Evolutionary conservation across 2,797 vertebrate genomes (phyloP), one percentile per base, ranked within the genome.

Genomic region (Sebastes vulpes): DNA sequence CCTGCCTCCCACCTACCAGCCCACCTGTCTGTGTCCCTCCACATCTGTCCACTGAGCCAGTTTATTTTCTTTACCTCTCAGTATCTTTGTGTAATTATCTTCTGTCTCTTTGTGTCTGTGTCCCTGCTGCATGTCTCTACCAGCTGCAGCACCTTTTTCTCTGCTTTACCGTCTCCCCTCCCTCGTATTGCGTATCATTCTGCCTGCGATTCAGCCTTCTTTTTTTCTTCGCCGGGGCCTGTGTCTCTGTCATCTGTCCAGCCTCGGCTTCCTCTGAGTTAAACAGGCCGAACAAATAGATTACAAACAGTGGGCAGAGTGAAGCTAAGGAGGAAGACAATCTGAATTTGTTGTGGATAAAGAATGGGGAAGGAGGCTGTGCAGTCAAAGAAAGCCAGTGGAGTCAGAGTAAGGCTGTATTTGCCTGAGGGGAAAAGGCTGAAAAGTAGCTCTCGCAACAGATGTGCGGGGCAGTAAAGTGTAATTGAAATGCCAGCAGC

Each of bases 401-500:
- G 90, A 94, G 93, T 93, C 89, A 89, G 90, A 93, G 91, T 92
- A 73, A 94, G 93, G 91, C 93, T 87, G 91, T 90, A 93, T 95
- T 94, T 93, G 93, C 93, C 94, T 90, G 94, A 90, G 88, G 94
- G 91, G 85, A 77, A 93, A 92, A 93, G 93, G 91, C 90, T 94
- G 93, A 94, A 95, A 95, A 94, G 92, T 94, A 94, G 93, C 94
- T 95, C 93, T 94, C 79, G 94, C 96, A 95, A 96, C 96, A 96
- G 96, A 97, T 96, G 95, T 97, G 96, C 94, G 72, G 96, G 96
- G 95, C 96, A 97, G 95, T 96, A 96, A 96, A 96, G 96, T 96
- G 96, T 96, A 96, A 96, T 97, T 96, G 96, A 97, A 97, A 97
- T 96, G 96, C 96, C 96, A 97, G 95, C 95, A 96, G 96, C 96